Evolutionary conservation across 2,888 invertebrate genomes (phyloP), one percentile per base, ranked within the genome.

Genomic region (Tetanocera ferruginea): DNA sequence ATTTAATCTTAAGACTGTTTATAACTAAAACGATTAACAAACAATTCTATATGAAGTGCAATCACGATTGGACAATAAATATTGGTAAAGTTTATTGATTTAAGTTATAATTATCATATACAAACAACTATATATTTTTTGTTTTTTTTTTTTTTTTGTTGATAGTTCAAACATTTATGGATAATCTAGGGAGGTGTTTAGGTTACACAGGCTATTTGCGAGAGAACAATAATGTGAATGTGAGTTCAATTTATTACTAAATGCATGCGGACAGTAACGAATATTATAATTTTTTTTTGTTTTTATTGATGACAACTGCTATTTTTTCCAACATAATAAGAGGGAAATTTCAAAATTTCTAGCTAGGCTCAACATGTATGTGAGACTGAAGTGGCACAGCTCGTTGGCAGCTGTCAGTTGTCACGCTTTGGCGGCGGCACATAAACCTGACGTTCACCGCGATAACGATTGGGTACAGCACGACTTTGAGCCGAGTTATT

Each of bases 361-460:
- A 43, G 14, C 43, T 43, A 43, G 11, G 43, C 43, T 43, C 11
- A 43, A 43, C 43, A 43, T 14, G 43, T 11, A 43, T 43, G 43
- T 43, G 43, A 43, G 43, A 43, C 43, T 43, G 43, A 11, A 43
- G 11, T 43, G 11, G 14, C 43, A 11, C 37, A 37, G 37, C 5
- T 8, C 37, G 43, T 14, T 11, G 43, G 43, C 43, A 43, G 69
- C 11, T 67, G 79, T 84, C 83, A 87, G 83, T 85, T 85, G n/a
- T 88, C 87, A 37, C 90, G 84, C 79, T 90, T 90, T 51, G 90
- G 89, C 14, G 91, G 91, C 62, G 91, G 91, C 74, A 91, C 87
- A 83, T 91, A 91, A 81, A 90, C 87, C 82, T 89, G 90, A 70
- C 90, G 87, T 78, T 89, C 89, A 51, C 85, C 84, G 17, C 89